These are phyloP conservation scores for Hyperoplus lanceolatus DNA, from an alignment of 2,797 vertebrate genomes.

Conservation along the genomic window DNA sequence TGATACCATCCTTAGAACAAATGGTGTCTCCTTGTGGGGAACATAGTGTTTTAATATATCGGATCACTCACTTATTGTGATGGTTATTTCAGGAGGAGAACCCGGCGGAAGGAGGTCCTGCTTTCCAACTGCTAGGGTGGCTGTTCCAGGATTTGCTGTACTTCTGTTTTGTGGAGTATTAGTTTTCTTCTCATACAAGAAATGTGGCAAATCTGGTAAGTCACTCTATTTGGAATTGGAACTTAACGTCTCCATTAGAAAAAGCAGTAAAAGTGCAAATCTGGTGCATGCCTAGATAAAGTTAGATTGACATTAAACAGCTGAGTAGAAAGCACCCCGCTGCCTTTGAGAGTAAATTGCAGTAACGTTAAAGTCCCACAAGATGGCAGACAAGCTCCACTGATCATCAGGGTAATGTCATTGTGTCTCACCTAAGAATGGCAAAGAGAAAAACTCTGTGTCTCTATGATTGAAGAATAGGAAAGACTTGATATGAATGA, in stretches of 20 bases:
- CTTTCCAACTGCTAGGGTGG: rapidly evolving
- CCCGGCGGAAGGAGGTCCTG: rapidly evolving
- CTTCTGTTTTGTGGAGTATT: not conserved
- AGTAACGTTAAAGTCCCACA: rapidly evolving
- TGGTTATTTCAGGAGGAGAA: constrained; percentile 27
- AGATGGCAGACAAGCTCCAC: not conserved
- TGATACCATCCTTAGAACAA: no score
- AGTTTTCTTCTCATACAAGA: not conserved
- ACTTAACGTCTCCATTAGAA: not conserved
- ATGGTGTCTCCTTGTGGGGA: not conserved
- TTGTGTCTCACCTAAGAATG: not conserved
- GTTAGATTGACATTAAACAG: not conserved
- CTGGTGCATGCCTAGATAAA: not conserved
- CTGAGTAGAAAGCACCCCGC: no score
- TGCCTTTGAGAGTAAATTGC: not conserved
- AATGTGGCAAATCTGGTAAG: constrained; percentile 14
- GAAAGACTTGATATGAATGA: no score
- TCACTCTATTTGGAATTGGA: not conserved
- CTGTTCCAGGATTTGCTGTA: rapidly evolving
- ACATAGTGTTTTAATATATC: not conserved
- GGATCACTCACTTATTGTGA: not conserved
- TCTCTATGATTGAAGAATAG: no score
- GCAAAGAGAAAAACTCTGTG: no score
- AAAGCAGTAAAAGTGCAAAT: not conserved
- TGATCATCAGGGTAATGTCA: not conserved